Percentiles rank a stretch among this genome's conserved stretches.
These are phyloP conservation scores for Xylocopa sonorina DNA, from an alignment of 1,140 invertebrate genomes.

Conservation along the genomic window DNA sequence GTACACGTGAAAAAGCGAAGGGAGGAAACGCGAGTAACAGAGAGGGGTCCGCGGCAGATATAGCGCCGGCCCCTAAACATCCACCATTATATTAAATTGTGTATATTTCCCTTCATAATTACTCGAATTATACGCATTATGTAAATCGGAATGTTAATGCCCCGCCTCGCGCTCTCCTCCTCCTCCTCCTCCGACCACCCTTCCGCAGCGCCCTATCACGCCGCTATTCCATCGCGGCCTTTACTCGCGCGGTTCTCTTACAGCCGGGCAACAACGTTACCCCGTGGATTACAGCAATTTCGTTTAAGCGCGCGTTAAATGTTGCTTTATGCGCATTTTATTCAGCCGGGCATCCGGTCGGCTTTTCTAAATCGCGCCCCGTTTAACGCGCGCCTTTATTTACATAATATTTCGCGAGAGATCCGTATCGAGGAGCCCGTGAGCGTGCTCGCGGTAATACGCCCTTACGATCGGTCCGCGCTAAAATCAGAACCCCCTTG, in stretches of 20 bases:
- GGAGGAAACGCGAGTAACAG: background rate
- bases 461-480: background rate
- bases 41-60: slow-evolving; percentile 67
- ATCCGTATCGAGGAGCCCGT: slow-evolving; percentile 67
- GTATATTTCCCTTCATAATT: slow-evolving; percentile 82
- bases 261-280: slow-evolving; percentile 32
- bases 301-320: slow-evolving; percentile 78
- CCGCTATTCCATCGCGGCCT: no score
- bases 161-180: no score
- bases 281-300: slow-evolving; percentile 80
- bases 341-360: slow-evolving; percentile 56
- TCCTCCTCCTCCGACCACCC: no score
- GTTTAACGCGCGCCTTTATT: slow-evolving; percentile 72
- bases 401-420: slow-evolving; percentile 75
- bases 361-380: slow-evolving; percentile 48
- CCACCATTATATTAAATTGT: slow-evolving; percentile 82
- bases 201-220: slow-evolving; percentile 12
- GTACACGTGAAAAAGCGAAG: background rate
- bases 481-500: slow-evolving; percentile 26
- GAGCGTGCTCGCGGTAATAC: slow-evolving; percentile 32
- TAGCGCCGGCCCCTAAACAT: slow-evolving; percentile 74
- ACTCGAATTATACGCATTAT: slow-evolving; percentile 82
- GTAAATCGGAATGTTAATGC: slow-evolving; percentile 81
- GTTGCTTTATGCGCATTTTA: slow-evolving; percentile 75
- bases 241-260: slow-evolving; percentile 12